Percentiles rank a stretch among this genome's conserved stretches.
Conservation (phyloP, 2,797 vertebrate species). For the Hoplostethus atlanticus region DNA sequence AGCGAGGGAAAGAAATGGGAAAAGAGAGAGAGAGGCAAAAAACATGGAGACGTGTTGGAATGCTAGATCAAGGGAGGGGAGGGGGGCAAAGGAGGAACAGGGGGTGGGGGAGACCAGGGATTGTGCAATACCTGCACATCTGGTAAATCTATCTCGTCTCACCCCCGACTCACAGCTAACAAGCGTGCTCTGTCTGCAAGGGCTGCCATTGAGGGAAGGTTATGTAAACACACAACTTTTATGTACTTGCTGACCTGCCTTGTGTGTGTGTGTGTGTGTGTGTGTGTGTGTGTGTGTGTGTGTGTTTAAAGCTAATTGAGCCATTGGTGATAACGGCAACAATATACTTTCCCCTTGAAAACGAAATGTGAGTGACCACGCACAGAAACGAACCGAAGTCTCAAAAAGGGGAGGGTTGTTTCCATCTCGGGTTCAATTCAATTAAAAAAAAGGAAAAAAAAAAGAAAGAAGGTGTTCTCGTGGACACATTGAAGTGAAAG, state of each 20-base stretch:
- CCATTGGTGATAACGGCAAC: slow-evolving; percentile 32
- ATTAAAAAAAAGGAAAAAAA: no score
- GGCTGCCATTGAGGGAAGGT: slow-evolving; percentile 61
- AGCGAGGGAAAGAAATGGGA: not conserved
- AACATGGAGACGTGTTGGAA: slow-evolving; percentile 68
- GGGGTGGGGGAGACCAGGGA: slow-evolving; percentile 19
- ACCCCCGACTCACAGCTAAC: slow-evolving; percentile 65
- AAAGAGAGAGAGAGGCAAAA: slow-evolving; percentile 18
- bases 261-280: no score
- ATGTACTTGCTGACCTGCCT: slow-evolving; percentile 57
- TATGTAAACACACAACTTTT: slow-evolving; percentile 67
- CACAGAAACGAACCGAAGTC: not conserved
- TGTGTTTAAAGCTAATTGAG: slow-evolving; percentile 45
- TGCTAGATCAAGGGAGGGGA: slow-evolving; percentile 59
- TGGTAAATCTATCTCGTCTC: slow-evolving; percentile 81
- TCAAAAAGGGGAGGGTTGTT: not conserved
- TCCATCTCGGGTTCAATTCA: not conserved
- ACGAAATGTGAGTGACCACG: slow-evolving; percentile 14
- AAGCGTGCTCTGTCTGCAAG: slow-evolving; percentile 67
- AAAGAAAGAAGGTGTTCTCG: not conserved
- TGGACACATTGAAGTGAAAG: not conserved
- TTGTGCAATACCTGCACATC: slow-evolving; percentile 87
- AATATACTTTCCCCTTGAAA: not conserved
- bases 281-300: not conserved
- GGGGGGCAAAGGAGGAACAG: not conserved